phyloP scores from a whole-genome alignment of 35 echinoderm and acorn worm species.

The Apostichopus californicus region DNA sequence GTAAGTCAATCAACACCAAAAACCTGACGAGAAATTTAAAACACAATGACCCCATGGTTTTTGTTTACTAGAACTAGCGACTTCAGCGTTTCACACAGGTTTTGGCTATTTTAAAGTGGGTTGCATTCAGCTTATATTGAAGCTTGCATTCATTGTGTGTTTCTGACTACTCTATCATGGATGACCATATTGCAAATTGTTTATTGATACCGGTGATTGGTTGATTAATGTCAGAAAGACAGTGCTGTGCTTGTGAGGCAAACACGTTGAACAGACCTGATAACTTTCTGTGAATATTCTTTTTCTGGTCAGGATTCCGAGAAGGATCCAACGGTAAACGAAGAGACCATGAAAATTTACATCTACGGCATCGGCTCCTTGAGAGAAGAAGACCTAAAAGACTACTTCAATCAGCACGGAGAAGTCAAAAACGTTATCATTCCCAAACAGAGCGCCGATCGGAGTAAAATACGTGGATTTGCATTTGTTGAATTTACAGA shows the following conservation, averaged over 20 bases:
- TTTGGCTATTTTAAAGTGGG: no score
- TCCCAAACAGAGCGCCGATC: constrained; percentile 18
- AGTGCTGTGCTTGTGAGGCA: neutral
- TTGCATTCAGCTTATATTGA: no score
- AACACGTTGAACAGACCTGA: neutral
- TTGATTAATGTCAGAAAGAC: no score
- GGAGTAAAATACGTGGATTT: constrained; percentile 15
- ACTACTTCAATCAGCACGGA: neutral
- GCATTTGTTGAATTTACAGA: constrained; percentile 27
- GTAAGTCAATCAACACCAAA: no score
- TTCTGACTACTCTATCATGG: no score
- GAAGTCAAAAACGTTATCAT: constrained; percentile 30
- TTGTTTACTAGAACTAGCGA: no score
- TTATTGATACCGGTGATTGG: no score
- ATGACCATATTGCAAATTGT: no score
- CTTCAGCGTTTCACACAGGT: no score
- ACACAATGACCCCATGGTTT: no score
- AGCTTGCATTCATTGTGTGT: no score
- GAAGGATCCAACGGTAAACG: constrained; percentile 21
- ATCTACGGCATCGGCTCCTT: constrained; percentile 9
- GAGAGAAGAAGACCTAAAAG: neutral
- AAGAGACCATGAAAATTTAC: constrained; percentile 29
- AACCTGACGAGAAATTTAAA: no score
- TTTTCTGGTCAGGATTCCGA: neutral
- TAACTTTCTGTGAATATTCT: neutral